These are phyloP conservation scores for Stichopus horrens DNA, from an alignment of 53 echinoderm and acorn worm species.

Conservation along the genomic window DNA sequence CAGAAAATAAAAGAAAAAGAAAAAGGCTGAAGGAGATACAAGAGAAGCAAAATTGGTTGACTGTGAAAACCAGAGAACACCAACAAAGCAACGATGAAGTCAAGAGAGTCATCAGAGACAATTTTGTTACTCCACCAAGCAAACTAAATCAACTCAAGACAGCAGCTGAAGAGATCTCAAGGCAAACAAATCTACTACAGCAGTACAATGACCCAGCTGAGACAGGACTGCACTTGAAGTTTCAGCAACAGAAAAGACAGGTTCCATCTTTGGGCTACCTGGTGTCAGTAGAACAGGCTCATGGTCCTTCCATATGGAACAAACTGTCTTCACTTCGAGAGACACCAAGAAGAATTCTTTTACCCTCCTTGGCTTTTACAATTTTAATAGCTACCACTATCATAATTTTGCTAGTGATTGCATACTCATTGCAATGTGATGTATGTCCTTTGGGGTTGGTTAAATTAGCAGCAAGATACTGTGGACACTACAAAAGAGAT, in stretches of 20 bases:
- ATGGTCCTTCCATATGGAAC: too few relatives aligned
- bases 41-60: background rate
- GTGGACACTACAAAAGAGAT: too few relatives aligned
- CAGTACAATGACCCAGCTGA: background rate
- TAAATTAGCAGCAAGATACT: too few relatives aligned
- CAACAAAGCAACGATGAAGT: background rate
- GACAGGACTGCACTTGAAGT: background rate
- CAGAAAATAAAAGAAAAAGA: background rate
- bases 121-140: background rate
- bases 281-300: background rate
- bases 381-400: too few relatives aligned
- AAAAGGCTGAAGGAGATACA: background rate
- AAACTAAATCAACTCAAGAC: background rate
- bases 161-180: background rate
- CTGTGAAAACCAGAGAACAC: background rate
- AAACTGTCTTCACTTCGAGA: too few relatives aligned
- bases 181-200: background rate
- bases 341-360: too few relatives aligned
- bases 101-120: background rate
- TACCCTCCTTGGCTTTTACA: too few relatives aligned
- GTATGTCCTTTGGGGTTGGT: too few relatives aligned
- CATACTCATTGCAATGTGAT: too few relatives aligned
- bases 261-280: background rate
- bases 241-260: background rate
- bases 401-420: too few relatives aligned